phyloP scores from a whole-genome alignment of 1,140 invertebrate genomes.

The Patella vulgata region DNA sequence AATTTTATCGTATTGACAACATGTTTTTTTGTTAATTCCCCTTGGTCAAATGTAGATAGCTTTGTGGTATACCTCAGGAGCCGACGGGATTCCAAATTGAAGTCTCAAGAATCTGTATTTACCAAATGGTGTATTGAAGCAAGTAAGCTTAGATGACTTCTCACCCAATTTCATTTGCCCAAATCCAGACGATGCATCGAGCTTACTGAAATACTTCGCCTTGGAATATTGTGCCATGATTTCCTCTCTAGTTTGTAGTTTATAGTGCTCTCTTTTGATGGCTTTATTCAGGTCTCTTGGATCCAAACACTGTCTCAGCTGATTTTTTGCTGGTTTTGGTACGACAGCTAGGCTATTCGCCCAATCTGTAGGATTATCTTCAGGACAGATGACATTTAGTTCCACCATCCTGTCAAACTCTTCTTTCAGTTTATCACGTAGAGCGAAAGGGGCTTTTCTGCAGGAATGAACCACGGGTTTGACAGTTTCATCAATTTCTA shows the following conservation, averaged over 20 bases:
- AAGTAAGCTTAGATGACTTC: not conserved
- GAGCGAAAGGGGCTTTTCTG: constrained; percentile 41
- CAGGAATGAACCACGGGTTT: constrained; percentile 23
- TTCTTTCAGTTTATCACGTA: constrained; percentile 13
- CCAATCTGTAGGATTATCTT: constrained; percentile 63
- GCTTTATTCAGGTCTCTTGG: constrained; percentile 68
- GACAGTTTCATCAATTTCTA: constrained; percentile 14
- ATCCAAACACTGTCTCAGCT: constrained; percentile 68
- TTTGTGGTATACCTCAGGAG: too few species aligned
- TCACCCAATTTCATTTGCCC: constrained; percentile 24
- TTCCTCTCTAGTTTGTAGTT: constrained; percentile 30
- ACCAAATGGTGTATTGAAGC: too few species aligned
- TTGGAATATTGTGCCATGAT: constrained; percentile 19
- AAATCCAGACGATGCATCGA: constrained; percentile 18
- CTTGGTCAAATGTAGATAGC: too few species aligned
- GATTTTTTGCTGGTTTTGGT: constrained; percentile 60
- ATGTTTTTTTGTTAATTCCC: too few species aligned
- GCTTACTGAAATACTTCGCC: constrained; percentile 15
- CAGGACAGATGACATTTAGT: constrained; percentile 17
- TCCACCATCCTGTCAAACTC: constrained; percentile 16
- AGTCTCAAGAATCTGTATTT: too few species aligned
- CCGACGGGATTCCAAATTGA: too few species aligned
- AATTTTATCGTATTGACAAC: too few species aligned
- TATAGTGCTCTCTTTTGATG: constrained; percentile 29
- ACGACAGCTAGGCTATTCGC: constrained; percentile 66